Conservation (phyloP, 1,140 invertebrate genomes). For the Listronotus oregonensis region DNA sequence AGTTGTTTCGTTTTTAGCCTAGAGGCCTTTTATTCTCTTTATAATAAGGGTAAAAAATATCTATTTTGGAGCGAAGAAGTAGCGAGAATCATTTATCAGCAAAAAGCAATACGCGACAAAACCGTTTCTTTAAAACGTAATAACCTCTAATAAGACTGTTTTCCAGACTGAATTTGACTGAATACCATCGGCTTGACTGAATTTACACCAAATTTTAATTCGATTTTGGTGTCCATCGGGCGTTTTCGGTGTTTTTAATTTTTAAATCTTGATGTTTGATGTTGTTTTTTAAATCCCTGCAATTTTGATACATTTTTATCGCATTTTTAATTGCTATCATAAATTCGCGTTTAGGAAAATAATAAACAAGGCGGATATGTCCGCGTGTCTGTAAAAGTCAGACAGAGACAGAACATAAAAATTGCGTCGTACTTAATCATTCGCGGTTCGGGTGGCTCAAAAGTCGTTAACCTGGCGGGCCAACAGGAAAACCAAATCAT, state of each 20-base stretch:
- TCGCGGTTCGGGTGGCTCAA: slow-evolving; percentile 1
- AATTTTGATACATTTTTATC: slow-evolving; percentile 41
- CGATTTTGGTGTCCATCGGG: slow-evolving; percentile 42
- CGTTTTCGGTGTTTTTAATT: slow-evolving; percentile 36
- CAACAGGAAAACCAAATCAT: slow-evolving; percentile 46
- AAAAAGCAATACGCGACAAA: slow-evolving; percentile 24
- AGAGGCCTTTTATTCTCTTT: slow-evolving; percentile 30
- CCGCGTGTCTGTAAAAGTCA: background rate
- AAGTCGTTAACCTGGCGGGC: slow-evolving; percentile 47
- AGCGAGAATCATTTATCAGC: background rate
- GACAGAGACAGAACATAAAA: slow-evolving; percentile 10
- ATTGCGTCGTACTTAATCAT: background rate
- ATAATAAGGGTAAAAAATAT: no score
- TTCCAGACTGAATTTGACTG: slow-evolving; percentile 47
- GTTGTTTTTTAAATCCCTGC: slow-evolving; percentile 20
- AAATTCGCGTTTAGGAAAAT: background rate
- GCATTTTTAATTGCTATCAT: slow-evolving; percentile 10
- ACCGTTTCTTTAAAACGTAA: slow-evolving; percentile 16
- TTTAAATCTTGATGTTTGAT: slow-evolving; percentile 40
- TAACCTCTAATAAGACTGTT: slow-evolving; percentile 45
- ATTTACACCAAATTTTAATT: slow-evolving; percentile 46
- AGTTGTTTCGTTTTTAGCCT: slow-evolving; percentile 11
- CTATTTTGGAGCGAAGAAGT: no score
- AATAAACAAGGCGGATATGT: no score
- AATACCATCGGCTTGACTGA: slow-evolving; percentile 47